Evolutionary conservation across 2,113 vertebrate species (phyloP).

Genomic region (Anser cygnoides): DNA sequence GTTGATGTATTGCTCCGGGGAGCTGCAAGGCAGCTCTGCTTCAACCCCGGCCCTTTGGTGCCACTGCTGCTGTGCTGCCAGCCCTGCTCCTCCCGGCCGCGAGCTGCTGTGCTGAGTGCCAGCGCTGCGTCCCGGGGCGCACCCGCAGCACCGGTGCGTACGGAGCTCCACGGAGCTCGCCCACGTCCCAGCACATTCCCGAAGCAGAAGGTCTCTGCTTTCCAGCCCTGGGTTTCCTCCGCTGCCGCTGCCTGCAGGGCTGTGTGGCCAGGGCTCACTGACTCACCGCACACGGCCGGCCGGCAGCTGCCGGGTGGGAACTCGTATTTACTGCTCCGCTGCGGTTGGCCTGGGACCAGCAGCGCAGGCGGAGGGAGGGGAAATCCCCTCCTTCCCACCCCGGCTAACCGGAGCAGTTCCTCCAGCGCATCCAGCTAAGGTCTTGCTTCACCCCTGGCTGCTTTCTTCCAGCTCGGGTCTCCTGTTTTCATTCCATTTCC

Average conservation of each 20-base stretch:
- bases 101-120: background rate
- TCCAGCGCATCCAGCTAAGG: background rate
- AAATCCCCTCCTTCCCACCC: constrained; percentile 35
- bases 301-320: background rate
- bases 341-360: constrained; percentile 51
- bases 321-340: constrained; percentile 28
- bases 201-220: background rate
- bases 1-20: background rate
- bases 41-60: background rate
- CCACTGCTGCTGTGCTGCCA: background rate
- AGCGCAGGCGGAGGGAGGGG: constrained; percentile 11
- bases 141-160: background rate
- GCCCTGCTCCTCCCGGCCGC: rapidly evolving
- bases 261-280: background rate
- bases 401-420: constrained; percentile 32
- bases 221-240: background rate
- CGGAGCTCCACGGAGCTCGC: background rate
- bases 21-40: background rate
- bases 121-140: background rate
- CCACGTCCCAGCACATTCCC: background rate
- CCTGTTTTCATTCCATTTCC: background rate
- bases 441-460: background rate
- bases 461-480: background rate
- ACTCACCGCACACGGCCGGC: background rate
- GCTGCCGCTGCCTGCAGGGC: background rate